Conservation (phyloP, 2,797 vertebrate species). For the Ctenopoma kingsleyae region DNA sequence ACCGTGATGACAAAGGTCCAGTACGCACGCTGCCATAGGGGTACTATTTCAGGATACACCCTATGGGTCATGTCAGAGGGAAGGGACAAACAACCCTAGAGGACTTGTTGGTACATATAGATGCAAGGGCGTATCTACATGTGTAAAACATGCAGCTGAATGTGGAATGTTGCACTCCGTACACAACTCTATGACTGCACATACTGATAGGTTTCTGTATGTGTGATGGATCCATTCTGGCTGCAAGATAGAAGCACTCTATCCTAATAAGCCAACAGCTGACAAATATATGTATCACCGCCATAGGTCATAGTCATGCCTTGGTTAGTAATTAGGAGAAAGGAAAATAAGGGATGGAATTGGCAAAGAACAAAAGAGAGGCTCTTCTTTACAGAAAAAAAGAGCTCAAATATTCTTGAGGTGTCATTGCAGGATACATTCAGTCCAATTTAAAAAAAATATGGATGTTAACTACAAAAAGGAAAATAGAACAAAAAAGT, state of each 20-base stretch:
- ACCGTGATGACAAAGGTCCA: not conserved
- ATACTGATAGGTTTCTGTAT: too few relatives aligned
- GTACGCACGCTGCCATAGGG: not conserved
- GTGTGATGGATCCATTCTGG: slow-evolving; percentile 12
- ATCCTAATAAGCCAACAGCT: slow-evolving; percentile 34
- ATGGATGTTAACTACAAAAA: not conserved
- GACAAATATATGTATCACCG: slow-evolving; percentile 29
- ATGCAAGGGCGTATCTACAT: not conserved
- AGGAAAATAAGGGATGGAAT: slow-evolving; percentile 1
- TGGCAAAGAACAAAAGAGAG: slow-evolving; percentile 25
- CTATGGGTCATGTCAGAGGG: not conserved
- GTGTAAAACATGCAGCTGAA: slow-evolving; percentile 9
- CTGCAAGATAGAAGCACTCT: not conserved
- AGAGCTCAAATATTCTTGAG: not conserved
- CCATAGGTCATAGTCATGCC: slow-evolving; percentile 30
- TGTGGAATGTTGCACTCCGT: not conserved
- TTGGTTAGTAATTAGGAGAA: slow-evolving; percentile 27
- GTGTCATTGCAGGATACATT: slow-evolving; percentile 1
- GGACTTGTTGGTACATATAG: not conserved
- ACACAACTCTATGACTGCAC: not conserved
- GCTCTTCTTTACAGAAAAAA: slow-evolving; percentile 1
- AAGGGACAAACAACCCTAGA: not conserved
- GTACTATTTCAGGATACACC: not conserved
- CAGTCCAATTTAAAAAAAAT: slow-evolving; percentile 1
- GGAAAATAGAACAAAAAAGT: too few relatives aligned